Base-by-base conservation (phyloP, 2,888 invertebrate species). In the Heliconius ethilla region DNA sequence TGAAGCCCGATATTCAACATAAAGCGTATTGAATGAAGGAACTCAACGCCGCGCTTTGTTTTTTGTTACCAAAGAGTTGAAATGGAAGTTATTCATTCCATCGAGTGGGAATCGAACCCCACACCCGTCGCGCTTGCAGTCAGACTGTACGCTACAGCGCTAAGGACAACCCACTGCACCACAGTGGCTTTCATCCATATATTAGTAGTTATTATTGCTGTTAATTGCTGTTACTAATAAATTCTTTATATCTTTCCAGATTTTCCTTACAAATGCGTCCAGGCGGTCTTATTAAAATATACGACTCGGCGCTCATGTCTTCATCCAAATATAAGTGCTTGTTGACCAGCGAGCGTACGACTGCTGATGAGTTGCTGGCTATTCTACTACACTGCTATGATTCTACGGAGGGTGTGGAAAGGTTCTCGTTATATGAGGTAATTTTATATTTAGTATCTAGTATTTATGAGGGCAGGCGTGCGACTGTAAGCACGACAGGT, bases 301-400 rank as follows among this genome's bases (percentile, higher is more conserved):
- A 98, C 95, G 99, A 99, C 91, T 97, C 97, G 27, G 98, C 97
- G 59, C 95, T 99, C 82, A 98, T 98, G 96, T 97, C 97, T 76
- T 97, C 97, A 88, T 98, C 98, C 0, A 97, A 98, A 94, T 98
- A 98, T 95, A 98, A 98, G 94, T 98, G 98, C 83, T 94, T 98
- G 84, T 95, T 98, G 83, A 97, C 98, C 85, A 98, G 98, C 82
- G 98, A 98, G 85, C 95, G 97, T 86, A 98, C 98, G 72, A 98
- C 98, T 33, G 97, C 97, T 0, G 98, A 98, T 88, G 98, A 98
- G 91, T 94, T 98, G 80, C 96, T 98, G 80, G 96, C 97, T 81
- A 96, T 98, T 83, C 91, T 98, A 78, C 95, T 98, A 78, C 97
- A 97, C 84, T 98, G 98, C 91, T 98, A 97, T 89, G 97, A 96